Base-by-base conservation (phyloP, 1,140 invertebrate genomes). In the Drosophila trapezifrons region DNA sequence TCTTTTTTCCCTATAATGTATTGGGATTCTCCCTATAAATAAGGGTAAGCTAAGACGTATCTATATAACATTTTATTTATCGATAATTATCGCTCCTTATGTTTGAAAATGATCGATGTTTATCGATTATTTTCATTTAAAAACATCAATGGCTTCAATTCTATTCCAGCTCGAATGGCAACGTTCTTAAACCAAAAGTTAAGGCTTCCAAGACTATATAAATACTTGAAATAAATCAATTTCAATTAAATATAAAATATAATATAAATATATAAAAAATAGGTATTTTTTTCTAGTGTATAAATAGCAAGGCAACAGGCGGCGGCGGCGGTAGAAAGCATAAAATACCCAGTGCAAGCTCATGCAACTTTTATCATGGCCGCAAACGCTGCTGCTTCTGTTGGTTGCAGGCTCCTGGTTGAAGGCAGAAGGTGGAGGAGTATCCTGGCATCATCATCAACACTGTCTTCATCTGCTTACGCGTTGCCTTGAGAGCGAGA, bases 311-410 rank as follows among this genome's bases (percentile, higher is more conserved):
- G 49, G 55, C 60, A 74, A 65, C 56, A 60, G 60, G 54, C 72
- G 46, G 52, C 45, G 46, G 46, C 43, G 55, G 75, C 51, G 7
- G 29, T 52, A 46, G 78, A 54, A 62, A 64, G 43, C 78, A 90
- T 81, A 81, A 90, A 90, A 77, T 86, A 81, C 79, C 77, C 83
- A 79, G 64, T 87, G 87, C 87, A 90, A 83, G 71, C 79, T 90
- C 87, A 90, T 90, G 87, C 83, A 90, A 90, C 86, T 90, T 90
- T 90, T 84, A 90, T 84, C 83, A 87, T 70, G 79, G 83, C 83
- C 79, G 76, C 81, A 85, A 78, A 85, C 65, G 78, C 60, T 74
- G 60, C 49, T 55, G 38, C 42, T 29, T 12, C 42, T 54, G 37
- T 47, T 51, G 65, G 35, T 51, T 62, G 40, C 25, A 63, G 59